Conservation (phyloP, 2,888 invertebrate species). For the Drosophila dives region DNA sequence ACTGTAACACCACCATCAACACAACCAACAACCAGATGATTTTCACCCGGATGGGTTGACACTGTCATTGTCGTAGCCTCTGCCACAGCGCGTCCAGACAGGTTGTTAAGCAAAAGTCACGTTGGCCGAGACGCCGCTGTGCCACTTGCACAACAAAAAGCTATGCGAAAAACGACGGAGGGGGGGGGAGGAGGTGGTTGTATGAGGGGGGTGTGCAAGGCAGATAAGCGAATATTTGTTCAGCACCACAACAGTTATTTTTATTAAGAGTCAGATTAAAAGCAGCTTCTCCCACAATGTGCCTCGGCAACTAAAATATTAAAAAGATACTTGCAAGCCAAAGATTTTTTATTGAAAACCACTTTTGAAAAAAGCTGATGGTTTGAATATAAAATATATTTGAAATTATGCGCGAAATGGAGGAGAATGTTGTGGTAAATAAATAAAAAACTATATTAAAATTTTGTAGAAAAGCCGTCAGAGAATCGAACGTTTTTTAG, state of each 20-base stretch:
- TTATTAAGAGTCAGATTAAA: slow-evolving; percentile 31
- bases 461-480: not conserved
- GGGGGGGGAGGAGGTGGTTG: not conserved
- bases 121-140: slow-evolving; percentile 45
- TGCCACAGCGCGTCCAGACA: slow-evolving; percentile 29
- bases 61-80: slow-evolving; percentile 30
- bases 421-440: not conserved
- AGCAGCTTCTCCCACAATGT: not conserved
- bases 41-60: slow-evolving; percentile 63
- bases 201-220: slow-evolving; percentile 26
- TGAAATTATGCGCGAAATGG: not conserved
- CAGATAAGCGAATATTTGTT: slow-evolving; percentile 59
- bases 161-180: slow-evolving; percentile 49
- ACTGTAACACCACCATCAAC: not conserved
- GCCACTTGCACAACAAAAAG: slow-evolving; percentile 58
- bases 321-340: not conserved
- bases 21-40: slow-evolving; percentile 18
- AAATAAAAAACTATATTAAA: not conserved
- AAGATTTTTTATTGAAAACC: not conserved
- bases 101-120: slow-evolving; percentile 66
- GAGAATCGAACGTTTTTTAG: not conserved
- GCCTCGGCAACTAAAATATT: not conserved
- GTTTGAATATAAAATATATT: not conserved
- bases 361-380: not conserved
- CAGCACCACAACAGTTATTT: slow-evolving; percentile 36